A percentile compares a stretch with the other conserved stretches of the same genome.
These are phyloP conservation scores for Bolinopsis microptera DNA, from an alignment of 37 sponge, comb jelly and placozoan species.

Conservation along the genomic window DNA sequence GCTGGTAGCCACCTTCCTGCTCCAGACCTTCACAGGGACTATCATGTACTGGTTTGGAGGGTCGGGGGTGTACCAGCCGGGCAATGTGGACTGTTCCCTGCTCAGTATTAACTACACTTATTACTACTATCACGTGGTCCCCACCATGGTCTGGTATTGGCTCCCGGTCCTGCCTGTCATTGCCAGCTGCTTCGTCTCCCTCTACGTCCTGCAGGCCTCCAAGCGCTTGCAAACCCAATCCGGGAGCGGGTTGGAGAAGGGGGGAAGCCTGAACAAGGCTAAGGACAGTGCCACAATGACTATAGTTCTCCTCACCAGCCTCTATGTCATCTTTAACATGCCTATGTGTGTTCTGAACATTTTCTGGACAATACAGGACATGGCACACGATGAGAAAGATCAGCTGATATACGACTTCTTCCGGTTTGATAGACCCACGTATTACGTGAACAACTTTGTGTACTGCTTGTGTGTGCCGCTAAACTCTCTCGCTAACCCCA, in stretches of 20 bases:
- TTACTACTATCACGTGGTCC: constrained; percentile 52
- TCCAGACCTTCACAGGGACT: constrained; percentile 27
- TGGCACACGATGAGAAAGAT: neutral
- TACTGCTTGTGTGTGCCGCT: constrained; percentile 60
- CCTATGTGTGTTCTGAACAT: constrained; percentile 50
- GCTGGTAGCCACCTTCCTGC: neutral
- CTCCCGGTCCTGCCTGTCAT: constrained; percentile 54
- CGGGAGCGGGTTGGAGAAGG: neutral
- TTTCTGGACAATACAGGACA: constrained; percentile 30
- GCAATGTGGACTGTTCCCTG: constrained; percentile 36
- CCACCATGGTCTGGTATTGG: constrained; percentile 63
- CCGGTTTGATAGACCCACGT: constrained; percentile 14
- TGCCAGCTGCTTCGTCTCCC: neutral
- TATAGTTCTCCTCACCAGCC: constrained; percentile 25
- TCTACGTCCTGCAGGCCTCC: neutral
- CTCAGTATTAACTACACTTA: neutral
- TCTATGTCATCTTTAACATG: constrained; percentile 49
- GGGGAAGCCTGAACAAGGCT: neutral
- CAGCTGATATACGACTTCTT: neutral
- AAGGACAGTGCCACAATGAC: constrained; percentile 56
- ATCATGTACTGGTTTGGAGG: constrained; percentile 65
- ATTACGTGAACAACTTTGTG: constrained; percentile 40
- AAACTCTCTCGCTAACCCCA: constrained; percentile 58
- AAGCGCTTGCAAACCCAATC: neutral
- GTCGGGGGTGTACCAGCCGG: neutral